Conservation (phyloP, 2,113 vertebrate species). For the Microcebus murinus region DNA sequence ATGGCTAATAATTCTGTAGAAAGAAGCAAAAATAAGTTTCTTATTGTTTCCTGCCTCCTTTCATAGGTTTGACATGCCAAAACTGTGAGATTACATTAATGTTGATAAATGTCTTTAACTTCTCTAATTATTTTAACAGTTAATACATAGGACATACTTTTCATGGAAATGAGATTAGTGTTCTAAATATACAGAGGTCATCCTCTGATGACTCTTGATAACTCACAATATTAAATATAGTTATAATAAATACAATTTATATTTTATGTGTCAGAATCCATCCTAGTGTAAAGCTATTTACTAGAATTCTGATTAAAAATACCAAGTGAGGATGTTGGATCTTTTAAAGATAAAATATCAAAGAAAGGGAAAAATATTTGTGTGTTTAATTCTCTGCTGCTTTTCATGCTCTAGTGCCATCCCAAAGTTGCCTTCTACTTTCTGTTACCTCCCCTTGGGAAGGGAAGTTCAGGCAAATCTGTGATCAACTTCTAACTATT, state of each 20-base stretch:
- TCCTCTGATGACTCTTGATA: neutral
- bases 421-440: neutral
- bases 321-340: neutral
- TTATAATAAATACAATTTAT: constrained; percentile 30
- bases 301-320: constrained; percentile 41
- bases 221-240: constrained; percentile 21
- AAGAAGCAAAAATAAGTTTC: constrained; percentile 25
- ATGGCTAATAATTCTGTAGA: constrained; percentile 4
- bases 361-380: neutral
- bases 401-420: neutral
- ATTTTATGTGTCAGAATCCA: constrained; percentile 53
- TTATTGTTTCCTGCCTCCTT: constrained; percentile 6
- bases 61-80: constrained; percentile 24
- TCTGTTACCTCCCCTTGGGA: neutral
- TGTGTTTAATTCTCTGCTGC: neutral
- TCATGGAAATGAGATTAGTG: constrained; percentile 22
- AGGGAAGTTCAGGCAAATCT: neutral
- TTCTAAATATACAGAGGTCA: constrained; percentile 39
- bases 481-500: neutral
- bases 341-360: constrained; percentile 18
- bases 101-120: constrained; percentile 8
- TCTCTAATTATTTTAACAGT: neutral
- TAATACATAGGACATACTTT: constrained; percentile 36
- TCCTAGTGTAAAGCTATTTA: neutral
- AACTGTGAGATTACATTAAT: neutral